Conservation (phyloP, 1,140 invertebrate species). For the Spodoptera litura region DNA sequence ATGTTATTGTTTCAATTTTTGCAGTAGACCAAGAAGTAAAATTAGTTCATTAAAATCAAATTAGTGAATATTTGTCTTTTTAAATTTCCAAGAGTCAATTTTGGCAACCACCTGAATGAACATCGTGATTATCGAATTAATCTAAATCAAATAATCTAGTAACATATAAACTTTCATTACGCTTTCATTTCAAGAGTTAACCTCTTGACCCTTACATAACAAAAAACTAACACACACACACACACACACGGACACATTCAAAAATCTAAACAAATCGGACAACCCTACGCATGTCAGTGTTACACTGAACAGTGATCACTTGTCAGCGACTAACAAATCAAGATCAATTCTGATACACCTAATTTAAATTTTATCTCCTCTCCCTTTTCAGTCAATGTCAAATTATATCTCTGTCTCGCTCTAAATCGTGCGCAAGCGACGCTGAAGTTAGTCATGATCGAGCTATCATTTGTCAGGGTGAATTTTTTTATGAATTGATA, state of each 20-base stretch:
- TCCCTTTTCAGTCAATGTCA: conserved; percentile 55
- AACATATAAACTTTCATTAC: conserved; percentile 1
- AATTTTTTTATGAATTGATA: conserved; percentile 72
- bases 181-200: conserved; percentile 9
- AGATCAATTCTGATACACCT: conserved; percentile 81
- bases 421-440: conserved; percentile 60
- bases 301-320: conserved; percentile 81
- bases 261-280: not conserved
- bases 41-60: too few species aligned
- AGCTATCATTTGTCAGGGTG: conserved; percentile 76
- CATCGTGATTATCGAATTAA: not conserved
- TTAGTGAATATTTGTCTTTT: too few species aligned
- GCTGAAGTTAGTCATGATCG: conserved; percentile 54
- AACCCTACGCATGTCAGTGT: conserved; percentile 41
- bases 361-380: conserved; percentile 66
- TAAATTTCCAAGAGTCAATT: too few species aligned
- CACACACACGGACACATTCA: not conserved
- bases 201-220: not conserved
- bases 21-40: too few species aligned
- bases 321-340: conserved; percentile 81
- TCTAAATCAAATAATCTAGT: not conserved
- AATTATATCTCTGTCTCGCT: conserved; percentile 54
- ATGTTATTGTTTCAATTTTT: too few species aligned
- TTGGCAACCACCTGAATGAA: too few species aligned
- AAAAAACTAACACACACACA: not conserved